Percentiles rank a stretch among this genome's conserved stretches.
Conservation (phyloP, 2,888 invertebrate species). For the Synergus itoensis region DNA sequence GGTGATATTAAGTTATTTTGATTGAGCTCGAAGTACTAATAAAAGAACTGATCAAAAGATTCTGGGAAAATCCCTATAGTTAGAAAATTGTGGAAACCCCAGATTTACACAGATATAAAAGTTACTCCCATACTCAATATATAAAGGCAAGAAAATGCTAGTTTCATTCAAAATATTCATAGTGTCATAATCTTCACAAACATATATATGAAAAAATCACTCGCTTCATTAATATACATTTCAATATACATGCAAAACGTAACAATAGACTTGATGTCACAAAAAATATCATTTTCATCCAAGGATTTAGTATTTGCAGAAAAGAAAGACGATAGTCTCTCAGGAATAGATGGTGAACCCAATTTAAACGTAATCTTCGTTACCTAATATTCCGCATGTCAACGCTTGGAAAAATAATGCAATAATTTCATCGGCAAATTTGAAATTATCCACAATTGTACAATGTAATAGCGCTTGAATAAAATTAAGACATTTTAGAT, state of each 20-base stretch:
- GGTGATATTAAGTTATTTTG: slow-evolving; percentile 23
- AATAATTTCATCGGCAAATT: background rate
- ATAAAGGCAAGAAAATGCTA: slow-evolving; percentile 38
- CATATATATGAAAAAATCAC: slow-evolving; percentile 26
- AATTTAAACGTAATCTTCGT: background rate
- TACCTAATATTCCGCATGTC: slow-evolving; percentile 15
- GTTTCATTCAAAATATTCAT: slow-evolving; percentile 23
- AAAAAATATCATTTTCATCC: background rate
- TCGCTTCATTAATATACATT: slow-evolving; percentile 15
- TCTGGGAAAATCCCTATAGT: slow-evolving; percentile 22
- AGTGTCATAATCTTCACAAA: slow-evolving; percentile 22
- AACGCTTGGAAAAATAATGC: slow-evolving; percentile 12
- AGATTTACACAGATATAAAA: background rate
- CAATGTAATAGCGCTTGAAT: slow-evolving; percentile 35
- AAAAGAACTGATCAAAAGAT: slow-evolving; percentile 42
- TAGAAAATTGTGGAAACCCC: slow-evolving; percentile 7
- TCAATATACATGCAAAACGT: background rate
- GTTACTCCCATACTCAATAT: slow-evolving; percentile 2
- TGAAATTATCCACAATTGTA: slow-evolving; percentile 18
- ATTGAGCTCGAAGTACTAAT: slow-evolving; percentile 38
- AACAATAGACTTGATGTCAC: background rate
- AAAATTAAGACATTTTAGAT: slow-evolving; percentile 37
- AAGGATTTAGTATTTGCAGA: background rate
- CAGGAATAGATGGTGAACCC: background rate
- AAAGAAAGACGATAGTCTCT: background rate